These are phyloP conservation scores for Diglossa cyanea DNA, from an alignment of 2,797 vertebrate species.

Conservation along the genomic window DNA sequence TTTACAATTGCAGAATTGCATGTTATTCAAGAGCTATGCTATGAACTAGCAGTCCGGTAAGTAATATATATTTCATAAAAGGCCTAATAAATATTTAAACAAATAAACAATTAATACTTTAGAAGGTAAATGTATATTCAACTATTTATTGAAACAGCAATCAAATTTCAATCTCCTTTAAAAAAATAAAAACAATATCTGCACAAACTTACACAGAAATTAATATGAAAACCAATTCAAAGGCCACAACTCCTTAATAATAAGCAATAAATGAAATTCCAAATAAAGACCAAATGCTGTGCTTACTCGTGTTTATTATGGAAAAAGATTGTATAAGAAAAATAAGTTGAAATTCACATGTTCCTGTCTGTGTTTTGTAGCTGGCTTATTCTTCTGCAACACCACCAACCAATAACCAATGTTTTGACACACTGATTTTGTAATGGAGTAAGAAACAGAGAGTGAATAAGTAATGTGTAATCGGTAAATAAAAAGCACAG, in stretches of 20 bases:
- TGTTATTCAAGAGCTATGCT: conserved; percentile 4
- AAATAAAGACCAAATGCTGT: conserved; percentile 32
- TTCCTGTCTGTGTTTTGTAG: neutral
- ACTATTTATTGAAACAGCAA: conserved; percentile 60
- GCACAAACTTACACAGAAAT: neutral
- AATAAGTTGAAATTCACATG: neutral
- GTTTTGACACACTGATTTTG: conserved; percentile 46
- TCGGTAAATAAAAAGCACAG: conserved; percentile 39
- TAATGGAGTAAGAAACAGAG: neutral
- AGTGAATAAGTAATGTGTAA: neutral
- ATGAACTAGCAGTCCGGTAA: conserved; percentile 7
- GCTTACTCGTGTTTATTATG: neutral
- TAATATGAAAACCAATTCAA: neutral
- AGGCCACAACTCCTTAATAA: conserved; percentile 10
- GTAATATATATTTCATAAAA: conserved; percentile 35
- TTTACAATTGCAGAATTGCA: neutral
- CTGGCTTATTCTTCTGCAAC: neutral
- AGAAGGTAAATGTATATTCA: conserved; percentile 6
- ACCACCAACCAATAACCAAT: conserved; percentile 20
- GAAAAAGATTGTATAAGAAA: neutral
- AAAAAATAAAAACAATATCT: conserved; percentile 37
- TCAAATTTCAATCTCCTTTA: neutral
- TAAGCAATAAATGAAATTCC: neutral
- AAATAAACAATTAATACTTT: conserved; percentile 17
- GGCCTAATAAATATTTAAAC: conserved; percentile 37